phyloP scores from a whole-genome alignment of 92 coral and sea anemone genomes.

The Parazoanthus atlanticus region DNA sequence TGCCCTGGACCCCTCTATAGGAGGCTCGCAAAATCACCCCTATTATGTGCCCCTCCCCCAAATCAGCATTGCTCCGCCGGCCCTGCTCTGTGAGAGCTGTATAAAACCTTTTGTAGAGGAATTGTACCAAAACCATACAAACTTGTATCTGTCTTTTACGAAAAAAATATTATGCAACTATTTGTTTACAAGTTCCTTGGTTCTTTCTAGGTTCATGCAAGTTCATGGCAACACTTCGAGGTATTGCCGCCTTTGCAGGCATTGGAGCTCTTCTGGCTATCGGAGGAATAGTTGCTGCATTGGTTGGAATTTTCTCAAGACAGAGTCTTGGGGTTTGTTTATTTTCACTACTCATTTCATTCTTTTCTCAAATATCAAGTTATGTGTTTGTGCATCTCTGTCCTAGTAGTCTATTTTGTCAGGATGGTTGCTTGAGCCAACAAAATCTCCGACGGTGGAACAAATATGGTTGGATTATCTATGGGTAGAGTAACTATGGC shows the following conservation, averaged over 20 bases:
- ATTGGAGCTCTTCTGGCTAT: conserved; percentile 12
- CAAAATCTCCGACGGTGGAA: neutral
- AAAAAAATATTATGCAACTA: neutral
- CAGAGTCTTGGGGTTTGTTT: conserved; percentile 1
- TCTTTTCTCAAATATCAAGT: neutral
- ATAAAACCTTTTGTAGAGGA: neutral
- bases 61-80: too few species aligned
- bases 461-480: too few species aligned
- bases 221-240: conserved; percentile 4
- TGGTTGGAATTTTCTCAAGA: neutral
- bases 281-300: neutral
- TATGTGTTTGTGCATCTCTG: too few species aligned
- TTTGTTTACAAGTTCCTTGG: neutral
- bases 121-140: neutral
- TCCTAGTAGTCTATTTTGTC: neutral
- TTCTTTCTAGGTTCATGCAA: neutral
- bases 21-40: too few species aligned
- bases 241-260: conserved; percentile 8
- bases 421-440: neutral
- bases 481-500: too few species aligned
- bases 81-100: too few species aligned
- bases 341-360: neutral
- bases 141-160: neutral
- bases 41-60: too few species aligned
- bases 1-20: too few species aligned